Evolutionary conservation across 2,797 vertebrate species (phyloP).

Genomic region (Petrocephalus schoutedeni): DNA sequence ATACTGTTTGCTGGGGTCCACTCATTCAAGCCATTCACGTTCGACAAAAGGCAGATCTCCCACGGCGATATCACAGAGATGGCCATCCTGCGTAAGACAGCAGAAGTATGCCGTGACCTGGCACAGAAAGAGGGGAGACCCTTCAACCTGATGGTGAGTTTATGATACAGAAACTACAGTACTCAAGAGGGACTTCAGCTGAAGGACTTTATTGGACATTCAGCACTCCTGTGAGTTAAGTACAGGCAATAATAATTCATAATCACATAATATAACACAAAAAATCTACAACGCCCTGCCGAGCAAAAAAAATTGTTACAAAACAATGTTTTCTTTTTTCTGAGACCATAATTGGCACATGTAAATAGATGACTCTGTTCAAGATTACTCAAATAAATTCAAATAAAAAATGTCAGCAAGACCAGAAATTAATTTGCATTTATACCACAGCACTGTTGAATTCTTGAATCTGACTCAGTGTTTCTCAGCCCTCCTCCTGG

Average conservation of each 20-base stretch:
- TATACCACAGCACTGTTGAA: no score
- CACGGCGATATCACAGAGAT: constrained; percentile 50
- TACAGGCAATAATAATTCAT: background rate
- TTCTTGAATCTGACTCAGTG: no score
- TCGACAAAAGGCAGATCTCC: constrained; percentile 24
- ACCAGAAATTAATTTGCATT: no score
- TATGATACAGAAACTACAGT: background rate
- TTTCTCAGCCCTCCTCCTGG: no score
- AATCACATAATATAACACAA: no score
- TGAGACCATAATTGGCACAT: no score
- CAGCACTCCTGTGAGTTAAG: background rate
- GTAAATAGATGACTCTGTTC: no score
- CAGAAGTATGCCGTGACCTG: constrained; percentile 44
- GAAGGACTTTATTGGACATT: background rate
- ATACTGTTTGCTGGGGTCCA: constrained; percentile 31
- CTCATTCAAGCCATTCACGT: constrained; percentile 39
- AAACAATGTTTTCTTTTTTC: no score
- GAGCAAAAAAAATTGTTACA: no score
- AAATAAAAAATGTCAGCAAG: no score
- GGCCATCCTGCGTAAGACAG: constrained; percentile 44
- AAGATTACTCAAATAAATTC: no score
- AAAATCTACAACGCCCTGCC: no score
- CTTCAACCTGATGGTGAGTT: constrained; percentile 48
- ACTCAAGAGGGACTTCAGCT: constrained; percentile 28
- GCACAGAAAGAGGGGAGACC: constrained; percentile 42